Evolutionary conservation across 2,888 invertebrate genomes (phyloP).

Genomic region (Noctua janthe): DNA sequence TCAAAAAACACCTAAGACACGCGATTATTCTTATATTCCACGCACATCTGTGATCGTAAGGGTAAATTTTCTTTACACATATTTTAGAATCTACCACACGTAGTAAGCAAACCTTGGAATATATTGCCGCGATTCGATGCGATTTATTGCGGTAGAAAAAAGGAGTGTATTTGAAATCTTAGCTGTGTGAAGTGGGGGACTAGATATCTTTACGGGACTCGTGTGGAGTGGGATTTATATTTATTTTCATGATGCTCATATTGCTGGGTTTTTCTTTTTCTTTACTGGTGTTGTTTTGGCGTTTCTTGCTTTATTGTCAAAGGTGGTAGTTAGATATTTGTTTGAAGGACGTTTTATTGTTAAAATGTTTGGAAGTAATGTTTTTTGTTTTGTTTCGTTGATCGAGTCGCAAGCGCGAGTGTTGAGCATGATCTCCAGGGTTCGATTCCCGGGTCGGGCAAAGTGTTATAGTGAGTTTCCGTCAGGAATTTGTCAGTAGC

Average conservation of each 20-base stretch:
- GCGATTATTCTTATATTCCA: slow-evolving; percentile 50
- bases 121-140: slow-evolving; percentile 73
- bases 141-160: slow-evolving; percentile 75
- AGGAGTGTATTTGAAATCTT: slow-evolving; percentile 73
- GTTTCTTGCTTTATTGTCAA: slow-evolving; percentile 41
- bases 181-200: slow-evolving; percentile 62
- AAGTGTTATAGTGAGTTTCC: too few relatives aligned
- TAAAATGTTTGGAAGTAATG: background rate
- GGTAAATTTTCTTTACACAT: slow-evolving; percentile 73
- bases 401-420: too few relatives aligned
- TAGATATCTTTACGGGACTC: slow-evolving; percentile 68
- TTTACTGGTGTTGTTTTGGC: slow-evolving; percentile 47
- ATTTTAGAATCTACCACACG: slow-evolving; percentile 77
- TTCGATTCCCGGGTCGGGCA: too few relatives aligned
- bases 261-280: slow-evolving; percentile 53
- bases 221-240: slow-evolving; percentile 66
- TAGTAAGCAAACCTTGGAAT: slow-evolving; percentile 75
- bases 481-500: too few relatives aligned
- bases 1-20: slow-evolving; percentile 28
- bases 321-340: slow-evolving; percentile 1
- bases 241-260: slow-evolving; percentile 66
- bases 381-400: background rate
- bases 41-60: slow-evolving; percentile 61
- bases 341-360: background rate
- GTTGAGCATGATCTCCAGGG: too few relatives aligned